These are phyloP conservation scores for Peromyscus melanophrys DNA, from an alignment of 2,797 vertebrate genomes.

Conservation along the genomic window DNA sequence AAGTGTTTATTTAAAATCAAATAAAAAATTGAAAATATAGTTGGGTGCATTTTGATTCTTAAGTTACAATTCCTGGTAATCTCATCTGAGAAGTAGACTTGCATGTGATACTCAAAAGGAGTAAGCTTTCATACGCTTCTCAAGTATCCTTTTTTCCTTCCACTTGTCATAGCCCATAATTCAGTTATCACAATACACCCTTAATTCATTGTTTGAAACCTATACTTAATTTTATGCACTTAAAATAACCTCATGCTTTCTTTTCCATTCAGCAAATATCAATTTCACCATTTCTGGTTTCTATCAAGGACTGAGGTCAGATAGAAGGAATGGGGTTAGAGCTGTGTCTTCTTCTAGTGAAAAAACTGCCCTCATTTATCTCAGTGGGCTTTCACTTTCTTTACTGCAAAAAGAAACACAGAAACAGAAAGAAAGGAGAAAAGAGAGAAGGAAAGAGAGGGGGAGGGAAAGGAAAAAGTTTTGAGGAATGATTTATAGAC, in stretches of 20 bases:
- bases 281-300: slow-evolving; percentile 80
- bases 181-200: slow-evolving; percentile 76
- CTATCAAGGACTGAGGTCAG: slow-evolving; percentile 76
- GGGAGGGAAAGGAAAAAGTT: neutral
- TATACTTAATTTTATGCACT: slow-evolving; percentile 77
- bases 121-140: slow-evolving; percentile 54
- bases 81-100: slow-evolving; percentile 72
- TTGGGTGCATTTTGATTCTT: slow-evolving; percentile 68
- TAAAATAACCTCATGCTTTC: slow-evolving; percentile 76
- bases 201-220: slow-evolving; percentile 80
- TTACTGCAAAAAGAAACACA: neutral
- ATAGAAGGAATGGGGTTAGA: slow-evolving; percentile 64
- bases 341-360: slow-evolving; percentile 71
- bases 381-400: slow-evolving; percentile 1
- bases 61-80: slow-evolving; percentile 55
- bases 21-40: slow-evolving; percentile 38
- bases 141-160: slow-evolving; percentile 62
- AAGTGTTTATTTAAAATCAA: slow-evolving; percentile 64
- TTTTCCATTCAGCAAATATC: slow-evolving; percentile 73
- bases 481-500: neutral
- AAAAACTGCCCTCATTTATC: slow-evolving; percentile 29
- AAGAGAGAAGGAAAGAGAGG: neutral
- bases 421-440: neutral
- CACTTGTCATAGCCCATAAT: slow-evolving; percentile 73
- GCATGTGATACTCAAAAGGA: slow-evolving; percentile 64